Percentiles rank a stretch among this genome's conserved stretches.
These are phyloP conservation scores for Agrilus planipennis DNA, from an alignment of 1,140 invertebrate species.

Conservation along the genomic window DNA sequence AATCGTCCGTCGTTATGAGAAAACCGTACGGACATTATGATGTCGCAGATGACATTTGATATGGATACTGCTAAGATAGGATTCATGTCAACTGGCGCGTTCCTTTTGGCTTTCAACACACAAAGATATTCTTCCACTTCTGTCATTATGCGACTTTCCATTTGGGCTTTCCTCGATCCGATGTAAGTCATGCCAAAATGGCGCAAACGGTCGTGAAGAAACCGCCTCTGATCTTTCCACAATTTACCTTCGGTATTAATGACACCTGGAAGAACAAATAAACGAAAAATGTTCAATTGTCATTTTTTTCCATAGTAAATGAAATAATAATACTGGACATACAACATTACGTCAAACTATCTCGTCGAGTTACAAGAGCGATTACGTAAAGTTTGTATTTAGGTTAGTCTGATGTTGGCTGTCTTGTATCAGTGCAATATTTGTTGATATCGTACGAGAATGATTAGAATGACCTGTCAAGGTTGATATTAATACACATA, in stretches of 20 bases:
- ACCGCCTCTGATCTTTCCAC: slow-evolving; percentile 86
- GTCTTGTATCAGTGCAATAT: no score
- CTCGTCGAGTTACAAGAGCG: no score
- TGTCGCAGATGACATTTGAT: slow-evolving; percentile 83
- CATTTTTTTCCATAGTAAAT: no score
- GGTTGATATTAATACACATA: slow-evolving; percentile 7
- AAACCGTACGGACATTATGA: slow-evolving; percentile 82
- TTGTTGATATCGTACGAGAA: no score
- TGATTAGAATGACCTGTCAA: slow-evolving; percentile 15
- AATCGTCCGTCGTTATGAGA: slow-evolving; percentile 63
- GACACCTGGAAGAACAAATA: slow-evolving; percentile 55
- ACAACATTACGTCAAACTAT: no score
- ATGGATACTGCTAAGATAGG: slow-evolving; percentile 65
- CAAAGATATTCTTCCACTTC: slow-evolving; percentile 66
- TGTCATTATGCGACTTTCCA: slow-evolving; percentile 76
- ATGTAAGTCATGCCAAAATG: slow-evolving; percentile 83
- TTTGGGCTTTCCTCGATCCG: slow-evolving; percentile 62
- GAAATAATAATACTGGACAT: no score
- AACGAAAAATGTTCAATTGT: neutral
- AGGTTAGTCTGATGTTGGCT: no score
- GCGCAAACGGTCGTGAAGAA: slow-evolving; percentile 77
- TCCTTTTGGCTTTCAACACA: slow-evolving; percentile 45
- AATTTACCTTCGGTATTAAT: slow-evolving; percentile 81
- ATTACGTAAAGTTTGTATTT: no score
- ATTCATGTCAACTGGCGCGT: slow-evolving; percentile 55